Percentiles rank a stretch among this genome's conserved stretches.
phyloP scores from a whole-genome alignment of 2,113 vertebrate species.

The Podarcis raffonei region DNA sequence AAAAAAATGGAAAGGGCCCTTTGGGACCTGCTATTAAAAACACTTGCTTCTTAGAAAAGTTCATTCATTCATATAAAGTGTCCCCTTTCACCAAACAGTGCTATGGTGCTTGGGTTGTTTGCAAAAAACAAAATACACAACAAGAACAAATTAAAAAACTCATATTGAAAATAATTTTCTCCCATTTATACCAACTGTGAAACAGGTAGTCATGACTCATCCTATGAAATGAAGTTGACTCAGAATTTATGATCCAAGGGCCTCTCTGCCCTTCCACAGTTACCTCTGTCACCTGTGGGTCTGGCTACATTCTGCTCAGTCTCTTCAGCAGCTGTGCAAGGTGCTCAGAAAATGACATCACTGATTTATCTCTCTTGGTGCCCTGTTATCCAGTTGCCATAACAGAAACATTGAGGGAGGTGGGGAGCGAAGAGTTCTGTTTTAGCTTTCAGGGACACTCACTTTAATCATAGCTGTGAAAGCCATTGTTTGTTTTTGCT shows the following conservation, averaged over 20 bases:
- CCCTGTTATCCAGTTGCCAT: not conserved
- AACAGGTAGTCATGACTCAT: not conserved
- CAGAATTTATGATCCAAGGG: not conserved
- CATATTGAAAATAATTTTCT: not conserved
- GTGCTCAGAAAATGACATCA: not conserved
- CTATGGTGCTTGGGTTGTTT: not conserved
- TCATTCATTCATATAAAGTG: not conserved
- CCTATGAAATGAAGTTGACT: not conserved
- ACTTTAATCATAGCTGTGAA: conserved; percentile 22
- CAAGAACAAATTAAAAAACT: no score
- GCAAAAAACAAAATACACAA: not conserved
- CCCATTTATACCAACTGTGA: not conserved
- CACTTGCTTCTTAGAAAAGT: not conserved
- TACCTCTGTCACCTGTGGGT: not conserved
- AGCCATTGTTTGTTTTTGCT: conserved; percentile 18
- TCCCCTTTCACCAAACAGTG: not conserved
- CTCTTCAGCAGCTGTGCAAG: not conserved
- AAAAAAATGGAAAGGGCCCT: not conserved
- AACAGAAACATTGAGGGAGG: not conserved
- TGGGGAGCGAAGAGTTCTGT: not conserved
- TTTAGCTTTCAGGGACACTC: not conserved
- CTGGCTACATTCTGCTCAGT: not conserved
- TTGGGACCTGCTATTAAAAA: not conserved
- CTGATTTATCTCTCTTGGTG: conserved; percentile 1
- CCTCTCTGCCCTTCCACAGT: not conserved